Conservation (phyloP, 1,140 invertebrate species). For the Babylonia areolata region DNA sequence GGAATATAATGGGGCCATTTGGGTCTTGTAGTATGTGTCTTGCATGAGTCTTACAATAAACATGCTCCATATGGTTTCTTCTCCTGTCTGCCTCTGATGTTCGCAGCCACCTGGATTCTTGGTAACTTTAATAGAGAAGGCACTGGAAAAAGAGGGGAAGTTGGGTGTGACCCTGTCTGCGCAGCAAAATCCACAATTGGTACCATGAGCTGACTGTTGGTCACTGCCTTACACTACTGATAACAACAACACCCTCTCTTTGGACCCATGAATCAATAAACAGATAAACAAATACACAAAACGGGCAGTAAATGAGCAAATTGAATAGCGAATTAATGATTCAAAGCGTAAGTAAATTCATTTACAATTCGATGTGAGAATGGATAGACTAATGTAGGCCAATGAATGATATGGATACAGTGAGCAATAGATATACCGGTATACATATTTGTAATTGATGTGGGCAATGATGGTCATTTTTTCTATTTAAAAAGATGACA, state of each 20-base stretch:
- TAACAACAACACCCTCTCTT: neutral
- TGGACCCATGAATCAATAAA: neutral
- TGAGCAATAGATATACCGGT: too few species aligned
- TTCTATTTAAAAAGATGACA: too few species aligned
- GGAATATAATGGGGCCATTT: too few species aligned
- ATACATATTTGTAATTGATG: too few species aligned
- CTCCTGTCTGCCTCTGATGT: neutral
- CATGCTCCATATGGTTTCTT: neutral
- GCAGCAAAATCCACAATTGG: slow-evolving; percentile 3
- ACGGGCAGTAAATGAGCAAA: too few species aligned
- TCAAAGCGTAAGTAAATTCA: too few species aligned
- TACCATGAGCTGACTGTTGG: neutral
- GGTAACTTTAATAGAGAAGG: slow-evolving; percentile 22
- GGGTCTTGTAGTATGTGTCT: neutral
- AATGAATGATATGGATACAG: too few species aligned
- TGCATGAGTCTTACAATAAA: neutral
- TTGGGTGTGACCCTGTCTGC: slow-evolving; percentile 12
- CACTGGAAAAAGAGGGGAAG: neutral
- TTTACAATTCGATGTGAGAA: too few species aligned
- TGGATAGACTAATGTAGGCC: too few species aligned
- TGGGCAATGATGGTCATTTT: too few species aligned
- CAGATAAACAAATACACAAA: neutral
- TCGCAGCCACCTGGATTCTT: slow-evolving; percentile 24
- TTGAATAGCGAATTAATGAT: too few species aligned
- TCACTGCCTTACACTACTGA: neutral